A percentile compares a stretch with the other conserved stretches of the same genome.
Evolutionary conservation across 2,888 invertebrate species (phyloP).

Genomic region (Ferdinandea cuprea): DNA sequence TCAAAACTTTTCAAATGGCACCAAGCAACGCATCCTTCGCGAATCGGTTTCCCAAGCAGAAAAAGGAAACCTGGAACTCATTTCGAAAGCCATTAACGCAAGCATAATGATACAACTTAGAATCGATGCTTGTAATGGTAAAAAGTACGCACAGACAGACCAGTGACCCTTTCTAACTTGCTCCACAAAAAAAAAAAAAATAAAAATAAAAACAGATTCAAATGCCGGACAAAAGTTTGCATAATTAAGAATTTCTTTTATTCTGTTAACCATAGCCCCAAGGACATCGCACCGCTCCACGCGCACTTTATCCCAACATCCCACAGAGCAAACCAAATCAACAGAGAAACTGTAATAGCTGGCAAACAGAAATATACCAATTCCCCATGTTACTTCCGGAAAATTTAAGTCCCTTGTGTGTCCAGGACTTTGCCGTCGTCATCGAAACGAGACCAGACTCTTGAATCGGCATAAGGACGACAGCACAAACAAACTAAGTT

Average conservation of each 20-base stretch:
- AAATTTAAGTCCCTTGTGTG: conserved; percentile 81
- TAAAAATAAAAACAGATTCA: conserved; percentile 62
- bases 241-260: conserved; percentile 50
- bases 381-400: conserved; percentile 81
- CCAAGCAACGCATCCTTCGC: neutral
- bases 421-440: conserved; percentile 16
- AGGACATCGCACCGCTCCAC: conserved; percentile 29
- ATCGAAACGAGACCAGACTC: conserved; percentile 17
- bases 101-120: conserved; percentile 53
- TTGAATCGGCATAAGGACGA: conserved; percentile 1
- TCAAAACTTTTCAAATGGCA: conserved; percentile 51
- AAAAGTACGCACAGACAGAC: conserved; percentile 16
- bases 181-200: conserved; percentile 20
- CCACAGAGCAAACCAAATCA: conserved; percentile 42
- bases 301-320: neutral
- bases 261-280: conserved; percentile 13
- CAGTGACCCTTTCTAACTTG: conserved; percentile 20
- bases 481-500: conserved; percentile 42
- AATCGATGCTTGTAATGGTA: neutral
- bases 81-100: conserved; percentile 65
- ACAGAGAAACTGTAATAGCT: conserved; percentile 50
- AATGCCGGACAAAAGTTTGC: conserved; percentile 57
- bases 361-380: conserved; percentile 76
- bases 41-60: conserved; percentile 14
- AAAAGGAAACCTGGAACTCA: conserved; percentile 61